Base-by-base conservation (phyloP, 1,140 invertebrate species). In the Drosophila guanche region DNA sequence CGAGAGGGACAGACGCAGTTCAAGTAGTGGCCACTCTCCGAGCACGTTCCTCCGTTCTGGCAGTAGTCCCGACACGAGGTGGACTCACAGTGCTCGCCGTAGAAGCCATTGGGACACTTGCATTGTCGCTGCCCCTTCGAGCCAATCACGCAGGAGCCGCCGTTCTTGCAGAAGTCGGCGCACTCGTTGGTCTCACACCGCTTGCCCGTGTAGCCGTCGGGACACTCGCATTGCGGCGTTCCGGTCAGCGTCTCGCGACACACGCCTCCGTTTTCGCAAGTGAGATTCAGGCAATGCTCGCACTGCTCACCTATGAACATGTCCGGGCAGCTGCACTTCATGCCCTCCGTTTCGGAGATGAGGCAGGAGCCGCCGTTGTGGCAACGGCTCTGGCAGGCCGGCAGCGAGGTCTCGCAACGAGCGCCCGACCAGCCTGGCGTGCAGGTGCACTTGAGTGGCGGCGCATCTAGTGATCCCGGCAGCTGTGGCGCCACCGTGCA, bases 361-460 rank as follows among this genome's bases (percentile, higher is more conserved):
- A 89, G 46, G 16, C 91, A 92, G 0, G 79, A 78, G 4, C 90
- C 91, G 1, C 90, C 90, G 54, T 91, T 91, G 48, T 90, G 90
- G 40, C 91, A 91, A 23, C 83, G 84, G 22, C 83, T 91, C 52
- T 92, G 89, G 74, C 94, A 94, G 40, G 92, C 86, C 3, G 92
- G 89, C 10, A 93, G 90, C 1, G 92, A 92, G 14, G 86, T 92
- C 89, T 96, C 95, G 90, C 95, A 96, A 3, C 94, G 91, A 40
- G 93, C 92, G 4, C 95, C 95, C 1, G 93, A 93, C 93, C 94
- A 96, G 14, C 94, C 92, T 4, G 93, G 89, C 16, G 92, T 93
- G 79, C 95, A 96, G 53, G 92, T 92, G 84, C 95, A 96, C 80
- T 93, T 91, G 3, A 91, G 61, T 1, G 90, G 79, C 14, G 90